A percentile compares a stretch with the other conserved stretches of the same genome.
These are phyloP conservation scores for Hirudinaria manillensis DNA, from an alignment of 2,888 invertebrate species.

Conservation along the genomic window DNA sequence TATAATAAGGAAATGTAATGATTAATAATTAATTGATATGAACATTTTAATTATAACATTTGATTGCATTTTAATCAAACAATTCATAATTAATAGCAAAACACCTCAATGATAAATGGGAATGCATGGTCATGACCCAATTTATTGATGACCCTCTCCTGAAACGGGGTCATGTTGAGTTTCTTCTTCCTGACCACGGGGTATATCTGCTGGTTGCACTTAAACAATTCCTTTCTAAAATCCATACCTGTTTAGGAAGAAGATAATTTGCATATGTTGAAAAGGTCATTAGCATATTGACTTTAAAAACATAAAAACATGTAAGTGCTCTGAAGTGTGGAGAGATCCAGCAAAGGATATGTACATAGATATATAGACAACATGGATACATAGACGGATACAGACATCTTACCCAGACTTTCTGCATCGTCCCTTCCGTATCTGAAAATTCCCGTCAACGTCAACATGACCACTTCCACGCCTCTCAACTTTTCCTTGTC, in stretches of 20 bases:
- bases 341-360: not conserved
- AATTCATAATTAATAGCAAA: not conserved
- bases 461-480: slow-evolving; percentile 24
- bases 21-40: not conserved
- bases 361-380: not conserved
- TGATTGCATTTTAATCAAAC: not conserved
- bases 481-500: slow-evolving; percentile 19
- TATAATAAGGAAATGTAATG: not conserved
- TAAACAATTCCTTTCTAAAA: slow-evolving; percentile 26
- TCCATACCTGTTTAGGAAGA: slow-evolving; percentile 5
- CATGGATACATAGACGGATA: not conserved
- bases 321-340: not conserved
- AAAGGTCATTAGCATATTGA: too few relatives aligned
- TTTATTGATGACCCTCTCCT: slow-evolving; percentile 24
- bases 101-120: slow-evolving; percentile 24
- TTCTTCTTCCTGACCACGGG: slow-evolving; percentile 22
- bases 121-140: slow-evolving; percentile 21
- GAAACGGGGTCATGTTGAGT: slow-evolving; percentile 17
- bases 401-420: not conserved
- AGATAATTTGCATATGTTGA: too few relatives aligned
- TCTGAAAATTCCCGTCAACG: slow-evolving; percentile 7
- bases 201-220: slow-evolving; percentile 23
- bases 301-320: too few relatives aligned
- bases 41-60: not conserved
- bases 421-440: slow-evolving; percentile 29